Percentiles rank a stretch among this genome's conserved stretches.
phyloP scores from a whole-genome alignment of 1,140 invertebrate genomes.

The Bombyx mandarina region DNA sequence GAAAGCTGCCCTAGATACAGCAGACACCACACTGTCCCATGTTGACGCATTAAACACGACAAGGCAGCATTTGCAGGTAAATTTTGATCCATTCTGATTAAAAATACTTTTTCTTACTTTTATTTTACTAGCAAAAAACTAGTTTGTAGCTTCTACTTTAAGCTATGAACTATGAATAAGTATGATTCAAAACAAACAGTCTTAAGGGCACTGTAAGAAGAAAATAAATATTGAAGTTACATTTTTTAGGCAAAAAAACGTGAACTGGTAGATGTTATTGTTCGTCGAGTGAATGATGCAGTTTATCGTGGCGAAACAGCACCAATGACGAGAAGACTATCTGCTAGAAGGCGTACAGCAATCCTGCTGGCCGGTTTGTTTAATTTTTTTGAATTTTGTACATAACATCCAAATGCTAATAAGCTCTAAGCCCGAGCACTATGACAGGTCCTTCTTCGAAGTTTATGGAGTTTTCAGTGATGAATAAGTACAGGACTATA shows the following conservation, averaged over 20 bases:
- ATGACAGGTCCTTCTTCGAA: no score
- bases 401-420: no score
- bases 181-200: no score
- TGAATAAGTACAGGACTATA: no score
- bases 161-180: no score
- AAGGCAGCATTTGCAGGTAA: constrained; percentile 36
- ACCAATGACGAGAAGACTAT: constrained; percentile 30
- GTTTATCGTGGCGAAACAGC: constrained; percentile 41
- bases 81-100: not conserved
- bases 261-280: constrained; percentile 41
- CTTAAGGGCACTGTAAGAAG: no score
- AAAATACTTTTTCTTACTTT: no score
- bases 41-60: constrained; percentile 87
- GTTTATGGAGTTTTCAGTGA: no score
- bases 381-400: not conserved
- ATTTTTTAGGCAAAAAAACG: constrained; percentile 31
- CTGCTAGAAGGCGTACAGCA: constrained; percentile 40
- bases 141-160: no score
- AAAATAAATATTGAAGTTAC: no score
- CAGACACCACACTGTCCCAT: constrained; percentile 80
- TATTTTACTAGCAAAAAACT: no score
- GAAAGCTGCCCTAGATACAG: constrained; percentile 77
- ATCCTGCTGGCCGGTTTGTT: constrained; percentile 38
- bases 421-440: no score
- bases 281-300: constrained; percentile 36